These are phyloP conservation scores for Xestoiulus laeticollis DNA, from an alignment of 2,888 invertebrate species.

Conservation along the genomic window DNA sequence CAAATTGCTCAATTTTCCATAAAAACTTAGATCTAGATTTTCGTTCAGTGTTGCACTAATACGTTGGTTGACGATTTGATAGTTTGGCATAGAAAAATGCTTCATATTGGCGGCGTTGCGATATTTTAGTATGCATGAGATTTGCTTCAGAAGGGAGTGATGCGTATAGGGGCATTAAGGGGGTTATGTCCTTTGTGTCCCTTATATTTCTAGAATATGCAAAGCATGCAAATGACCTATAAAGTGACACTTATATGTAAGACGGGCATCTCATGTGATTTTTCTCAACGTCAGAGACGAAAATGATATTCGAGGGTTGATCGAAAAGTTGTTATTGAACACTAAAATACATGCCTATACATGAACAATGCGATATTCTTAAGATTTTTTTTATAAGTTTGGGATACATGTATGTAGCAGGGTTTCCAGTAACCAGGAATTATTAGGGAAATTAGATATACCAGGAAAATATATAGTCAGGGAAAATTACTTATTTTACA, in stretches of 20 bases:
- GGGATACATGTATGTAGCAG: neutral
- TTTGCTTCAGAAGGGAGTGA: slow-evolving; percentile 14
- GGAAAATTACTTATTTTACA: too few species aligned
- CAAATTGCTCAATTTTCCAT: neutral
- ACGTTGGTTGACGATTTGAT: slow-evolving; percentile 30
- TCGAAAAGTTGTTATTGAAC: neutral
- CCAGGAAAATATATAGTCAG: too few species aligned
- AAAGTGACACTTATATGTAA: neutral
- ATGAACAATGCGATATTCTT: too few species aligned
- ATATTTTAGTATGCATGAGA: slow-evolving; percentile 44
- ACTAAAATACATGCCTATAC: too few species aligned
- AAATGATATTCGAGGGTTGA: slow-evolving; percentile 21
- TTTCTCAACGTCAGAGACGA: neutral
- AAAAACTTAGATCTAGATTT: slow-evolving; percentile 1
- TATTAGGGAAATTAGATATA: too few species aligned
- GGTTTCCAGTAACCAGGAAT: too few species aligned
- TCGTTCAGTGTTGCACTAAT: slow-evolving; percentile 11
- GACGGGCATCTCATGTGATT: neutral
- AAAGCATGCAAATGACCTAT: slow-evolving; percentile 53
- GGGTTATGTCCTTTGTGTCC: neutral
- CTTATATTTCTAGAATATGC: slow-evolving; percentile 44
- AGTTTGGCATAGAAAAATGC: neutral
- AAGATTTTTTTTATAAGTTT: neutral
- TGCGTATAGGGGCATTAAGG: neutral
- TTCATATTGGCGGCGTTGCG: neutral